Base-by-base conservation (phyloP, 2,888 invertebrate genomes). In the Drosophila peninsularis region DNA sequence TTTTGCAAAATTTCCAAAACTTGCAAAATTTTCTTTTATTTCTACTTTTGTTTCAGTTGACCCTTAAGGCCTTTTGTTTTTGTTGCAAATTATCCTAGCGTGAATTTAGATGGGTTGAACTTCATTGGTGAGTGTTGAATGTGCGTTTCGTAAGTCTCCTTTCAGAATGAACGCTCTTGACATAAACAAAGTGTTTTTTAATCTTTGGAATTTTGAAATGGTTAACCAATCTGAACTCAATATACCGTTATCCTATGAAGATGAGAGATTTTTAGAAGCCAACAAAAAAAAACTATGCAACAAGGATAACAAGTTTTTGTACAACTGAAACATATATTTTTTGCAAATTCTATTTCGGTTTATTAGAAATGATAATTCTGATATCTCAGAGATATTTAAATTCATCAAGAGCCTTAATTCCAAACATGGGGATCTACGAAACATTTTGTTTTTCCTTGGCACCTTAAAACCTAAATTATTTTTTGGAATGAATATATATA, bases 1-100 rank as follows among this genome's bases (percentile, higher is more conserved):
- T 53, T 58, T 57, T 64, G 45, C 39, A 63, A 67, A 67, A 24
- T n/a, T 53, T 71, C 27, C 9, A 34, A 62, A 70, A 79, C 53
- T 57, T 64, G 45, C 39, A 63, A 67, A 67, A 24, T 21, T 53
- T 66, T 34, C 10, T 30, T 30, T 30, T 30, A 9, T 7, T 30
- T 30, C 30, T 30, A 27, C 42, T 54, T 34, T 42, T 19, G 9
- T 41, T n/a, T 62, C 42, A 1, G 27, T 4, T 41, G 39, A 58
- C 21, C 45, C 56, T 49, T 34, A 32, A 64, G 37, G 32, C 11
- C 19, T 17, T 19, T 19, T 32, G 3, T 42, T 7, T 42, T 21
- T 44, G 11, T 34, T 14, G 0, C 34, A 34, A 34, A 34, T 45
- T 45, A 45, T 1, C 45, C 45, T 45, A 45, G 27, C n/a, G 27